Base-by-base conservation (phyloP, 2,888 invertebrate species). In the Galerucella calmariensis region DNA sequence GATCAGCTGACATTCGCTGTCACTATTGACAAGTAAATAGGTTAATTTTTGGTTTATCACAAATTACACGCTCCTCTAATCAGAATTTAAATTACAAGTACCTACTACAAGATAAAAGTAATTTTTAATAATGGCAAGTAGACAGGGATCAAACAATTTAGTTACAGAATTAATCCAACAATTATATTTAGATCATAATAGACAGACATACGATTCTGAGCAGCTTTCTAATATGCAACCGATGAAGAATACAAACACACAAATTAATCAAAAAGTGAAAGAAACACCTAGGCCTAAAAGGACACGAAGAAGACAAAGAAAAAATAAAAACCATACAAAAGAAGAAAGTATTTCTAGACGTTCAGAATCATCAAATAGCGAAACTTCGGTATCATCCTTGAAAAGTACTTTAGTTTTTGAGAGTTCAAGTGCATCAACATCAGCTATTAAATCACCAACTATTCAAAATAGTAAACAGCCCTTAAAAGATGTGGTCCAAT, bases 281-380 rank as follows among this genome's bases (percentile, higher is more conserved):
- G 72, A 74, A 35, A 69, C 71, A 63, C 16, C 48, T 6, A 27
- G 35, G 2, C 4, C 61, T 62, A 77, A 74, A 65, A 24, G 71
- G 53, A 76, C 67, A 10, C 69, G 75, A 51, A 73, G 73, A 62
- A 69, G 73, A 48, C 24, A 48, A 61, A 78, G 56, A 58, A 75
- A 73, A 61, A 63, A 46, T 12, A 46, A 59, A 58, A 53, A 73
- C 24, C 53, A 53, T 58, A 27, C 51, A 58, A 27, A 73, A 35
- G 68, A 58, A 9, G 63, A 14, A 3, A 56, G 46, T 61, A 24
- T n/a, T 41, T 56, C 46, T 12, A 20, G 46, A 46, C 27, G 27
- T 67, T 66, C 65, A 44, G n/a, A 65, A 46, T 75, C 68, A 9
- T 68, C 67, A 41, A 67, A 24, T 44, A 62, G 67, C 53, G 70